phyloP scores from a whole-genome alignment of 2,888 invertebrate species.

The Parascotia fuliginaria region DNA sequence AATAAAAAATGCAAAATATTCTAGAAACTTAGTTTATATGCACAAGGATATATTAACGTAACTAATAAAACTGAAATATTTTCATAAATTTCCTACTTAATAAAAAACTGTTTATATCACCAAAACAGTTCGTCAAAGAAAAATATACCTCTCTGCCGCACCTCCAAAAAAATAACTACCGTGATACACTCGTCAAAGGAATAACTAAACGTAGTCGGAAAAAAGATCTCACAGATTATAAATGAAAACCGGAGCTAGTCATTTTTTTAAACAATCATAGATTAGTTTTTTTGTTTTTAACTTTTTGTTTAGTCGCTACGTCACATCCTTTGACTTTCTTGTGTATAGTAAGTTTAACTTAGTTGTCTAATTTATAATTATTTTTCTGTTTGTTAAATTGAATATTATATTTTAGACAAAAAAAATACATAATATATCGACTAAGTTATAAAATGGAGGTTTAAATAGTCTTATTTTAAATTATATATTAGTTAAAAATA shows the following conservation, averaged over 20 bases:
- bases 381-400: constrained; percentile 3
- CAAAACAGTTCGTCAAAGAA: too few relatives aligned
- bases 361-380: constrained; percentile 11
- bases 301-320: constrained; percentile 40
- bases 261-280: constrained; percentile 54
- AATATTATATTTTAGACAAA: constrained; percentile 19
- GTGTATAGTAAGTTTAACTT: constrained; percentile 28
- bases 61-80: too few relatives aligned
- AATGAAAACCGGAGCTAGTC: constrained; percentile 51
- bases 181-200: constrained; percentile 22
- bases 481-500: too few relatives aligned
- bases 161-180: not conserved
- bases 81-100: too few relatives aligned
- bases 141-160: constrained; percentile 5
- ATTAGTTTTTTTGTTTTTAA: constrained; percentile 40
- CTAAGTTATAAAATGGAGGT: too few relatives aligned
- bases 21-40: too few relatives aligned
- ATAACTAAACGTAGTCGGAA: constrained; percentile 31
- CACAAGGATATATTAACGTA: too few relatives aligned
- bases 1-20: too few relatives aligned
- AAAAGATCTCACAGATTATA: constrained; percentile 48
- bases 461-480: too few relatives aligned
- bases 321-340: constrained; percentile 38
- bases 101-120: too few relatives aligned
- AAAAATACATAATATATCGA: too few relatives aligned